A percentile compares a stretch with the other conserved stretches of the same genome.
These are phyloP conservation scores for Poeciliopsis prolifica DNA, from an alignment of 2,113 vertebrate species.

Conservation along the genomic window DNA sequence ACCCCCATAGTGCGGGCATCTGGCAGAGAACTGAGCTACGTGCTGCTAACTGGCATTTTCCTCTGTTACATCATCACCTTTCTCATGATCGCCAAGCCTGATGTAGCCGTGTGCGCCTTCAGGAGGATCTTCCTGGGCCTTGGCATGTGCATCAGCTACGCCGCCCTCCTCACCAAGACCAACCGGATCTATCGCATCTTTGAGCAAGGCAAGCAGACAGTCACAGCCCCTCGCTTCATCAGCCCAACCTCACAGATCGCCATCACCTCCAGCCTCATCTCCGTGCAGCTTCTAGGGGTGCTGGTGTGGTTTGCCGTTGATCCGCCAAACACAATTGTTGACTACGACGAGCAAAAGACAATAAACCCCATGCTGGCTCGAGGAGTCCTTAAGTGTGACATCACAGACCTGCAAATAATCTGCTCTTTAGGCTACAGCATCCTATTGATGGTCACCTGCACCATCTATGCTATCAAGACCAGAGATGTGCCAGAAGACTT, in stretches of 20 bases:
- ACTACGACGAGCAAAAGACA: constrained; percentile 79
- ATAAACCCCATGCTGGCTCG: constrained; percentile 73
- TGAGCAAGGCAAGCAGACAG: constrained; percentile 78
- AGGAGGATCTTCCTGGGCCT: constrained; percentile 77
- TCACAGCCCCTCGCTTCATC: constrained; percentile 76
- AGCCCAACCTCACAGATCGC: constrained; percentile 79
- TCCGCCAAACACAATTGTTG: constrained; percentile 75
- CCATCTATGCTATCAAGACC: constrained; percentile 79
- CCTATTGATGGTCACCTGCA: constrained; percentile 78
- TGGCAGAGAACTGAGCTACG: constrained; percentile 77
- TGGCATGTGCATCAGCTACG: constrained; percentile 80
- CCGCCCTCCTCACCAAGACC: constrained; percentile 78
- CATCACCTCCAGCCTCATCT: constrained; percentile 75
- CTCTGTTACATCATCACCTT: constrained; percentile 80
- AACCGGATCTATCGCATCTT: constrained; percentile 79
- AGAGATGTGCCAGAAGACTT: constrained; percentile 79
- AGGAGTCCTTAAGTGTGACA: constrained; percentile 78
- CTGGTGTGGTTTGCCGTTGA: constrained; percentile 78
- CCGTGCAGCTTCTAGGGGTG: constrained; percentile 75
- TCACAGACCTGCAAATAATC: constrained; percentile 80
- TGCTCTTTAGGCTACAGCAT: constrained; percentile 79
- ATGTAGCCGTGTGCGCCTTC: constrained; percentile 76
- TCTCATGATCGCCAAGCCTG: constrained; percentile 78
- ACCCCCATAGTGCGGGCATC: constrained; percentile 76
- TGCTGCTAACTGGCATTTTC: constrained; percentile 78